These are phyloP conservation scores for Euplagia quadripunctaria DNA, from an alignment of 2,888 invertebrate genomes.

Conservation along the genomic window DNA sequence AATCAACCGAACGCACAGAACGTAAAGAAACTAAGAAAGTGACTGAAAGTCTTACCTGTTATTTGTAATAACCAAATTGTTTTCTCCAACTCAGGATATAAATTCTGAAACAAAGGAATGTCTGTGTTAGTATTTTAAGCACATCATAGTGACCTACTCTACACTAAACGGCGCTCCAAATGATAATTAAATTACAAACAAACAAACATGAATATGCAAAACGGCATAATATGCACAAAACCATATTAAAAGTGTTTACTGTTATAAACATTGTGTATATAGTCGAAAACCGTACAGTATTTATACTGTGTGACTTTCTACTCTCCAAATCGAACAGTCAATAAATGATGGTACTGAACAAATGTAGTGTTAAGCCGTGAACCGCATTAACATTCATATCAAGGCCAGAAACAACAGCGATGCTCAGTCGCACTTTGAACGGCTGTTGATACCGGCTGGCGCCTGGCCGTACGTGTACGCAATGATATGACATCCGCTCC, in stretches of 20 bases:
- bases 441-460: conserved; percentile 22
- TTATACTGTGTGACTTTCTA: conserved; percentile 66
- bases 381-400: conserved; percentile 50
- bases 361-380: conserved; percentile 51
- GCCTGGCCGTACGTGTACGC: conserved; percentile 38
- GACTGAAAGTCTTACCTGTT: conserved; percentile 52
- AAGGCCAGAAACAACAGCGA: conserved; percentile 11
- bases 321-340: conserved; percentile 64
- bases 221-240: conserved; percentile 33
- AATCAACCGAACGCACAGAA: background rate
- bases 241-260: conserved; percentile 41
- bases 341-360: conserved; percentile 54
- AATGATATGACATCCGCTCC: conserved; percentile 48
- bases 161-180: conserved; percentile 4
- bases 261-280: conserved; percentile 41
- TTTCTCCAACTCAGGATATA: conserved; percentile 50
- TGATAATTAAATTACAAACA: conserved; percentile 33
- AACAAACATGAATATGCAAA: conserved; percentile 38
- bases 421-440: background rate
- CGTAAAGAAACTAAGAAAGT: conserved; percentile 5
- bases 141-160: conserved; percentile 32
- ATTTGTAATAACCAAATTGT: conserved; percentile 37
- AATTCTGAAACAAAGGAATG: conserved; percentile 64
- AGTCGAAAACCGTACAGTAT: conserved; percentile 49
- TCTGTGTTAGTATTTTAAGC: conserved; percentile 31